Evolutionary conservation across 2,113 vertebrate genomes (phyloP).

Genomic region (Addax nasomaculatus): DNA sequence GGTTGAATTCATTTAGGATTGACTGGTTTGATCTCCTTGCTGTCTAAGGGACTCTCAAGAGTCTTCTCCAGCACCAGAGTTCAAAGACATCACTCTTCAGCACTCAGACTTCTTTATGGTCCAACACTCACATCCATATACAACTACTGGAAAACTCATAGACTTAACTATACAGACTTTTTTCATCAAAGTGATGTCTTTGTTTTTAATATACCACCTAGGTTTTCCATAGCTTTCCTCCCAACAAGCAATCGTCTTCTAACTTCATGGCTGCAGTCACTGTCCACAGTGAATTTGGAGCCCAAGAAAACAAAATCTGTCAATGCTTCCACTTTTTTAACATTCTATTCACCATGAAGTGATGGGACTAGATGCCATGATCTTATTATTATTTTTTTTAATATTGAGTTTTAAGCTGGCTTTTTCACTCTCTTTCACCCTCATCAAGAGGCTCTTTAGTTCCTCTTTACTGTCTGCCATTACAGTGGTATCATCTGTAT

Average conservation of each 20-base stretch:
- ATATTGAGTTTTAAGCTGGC: neutral
- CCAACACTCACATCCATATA: neutral
- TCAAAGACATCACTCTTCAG: neutral
- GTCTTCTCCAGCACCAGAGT: neutral
- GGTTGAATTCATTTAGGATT: neutral
- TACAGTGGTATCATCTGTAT: neutral
- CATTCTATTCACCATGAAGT: neutral
- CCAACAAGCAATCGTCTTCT: fast-evolving
- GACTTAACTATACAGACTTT: neutral
- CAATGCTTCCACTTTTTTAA: neutral
- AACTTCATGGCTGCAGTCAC: neutral
- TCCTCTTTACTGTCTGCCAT: neutral
- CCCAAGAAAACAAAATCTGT: neutral
- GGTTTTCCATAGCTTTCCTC: neutral
- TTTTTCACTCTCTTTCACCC: neutral
- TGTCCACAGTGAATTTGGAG: neutral
- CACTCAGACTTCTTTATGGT: neutral
- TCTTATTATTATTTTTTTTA: neutral
- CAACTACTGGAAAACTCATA: neutral
- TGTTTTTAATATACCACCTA: neutral
- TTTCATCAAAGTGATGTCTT: neutral
- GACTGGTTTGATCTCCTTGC: neutral
- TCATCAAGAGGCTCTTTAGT: neutral
- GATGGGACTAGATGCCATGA: neutral
- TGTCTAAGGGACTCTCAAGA: neutral